Conservation (phyloP, 1,140 invertebrate species). For the Pseudoatta argentina region DNA sequence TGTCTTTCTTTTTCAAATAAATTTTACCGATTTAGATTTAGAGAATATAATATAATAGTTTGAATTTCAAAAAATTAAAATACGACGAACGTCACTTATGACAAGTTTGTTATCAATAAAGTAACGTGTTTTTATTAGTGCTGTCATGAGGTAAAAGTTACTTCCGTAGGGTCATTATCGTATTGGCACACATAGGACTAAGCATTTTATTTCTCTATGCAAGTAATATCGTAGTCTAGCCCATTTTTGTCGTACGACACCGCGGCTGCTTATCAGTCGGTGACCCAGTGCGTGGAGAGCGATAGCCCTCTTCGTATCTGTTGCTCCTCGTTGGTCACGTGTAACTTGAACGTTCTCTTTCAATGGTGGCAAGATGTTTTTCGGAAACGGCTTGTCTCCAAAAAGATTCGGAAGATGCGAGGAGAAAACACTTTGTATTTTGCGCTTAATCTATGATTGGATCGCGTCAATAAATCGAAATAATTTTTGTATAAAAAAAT, state of each 20-base stretch:
- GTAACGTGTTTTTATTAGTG: not conserved
- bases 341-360: slow-evolving; percentile 43
- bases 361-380: slow-evolving; percentile 10
- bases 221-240: slow-evolving; percentile 26
- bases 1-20: too few species aligned
- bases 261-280: slow-evolving; percentile 78
- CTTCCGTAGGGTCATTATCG: slow-evolving; percentile 9
- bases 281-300: slow-evolving; percentile 75
- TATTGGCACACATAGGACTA: not conserved
- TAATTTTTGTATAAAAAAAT: not conserved
- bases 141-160: not conserved
- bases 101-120: slow-evolving; percentile 3
- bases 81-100: not conserved
- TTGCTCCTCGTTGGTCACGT: slow-evolving; percentile 65
- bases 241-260: slow-evolving; percentile 27
- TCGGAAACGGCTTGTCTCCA: not conserved
- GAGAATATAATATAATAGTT: not conserved
- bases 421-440: not conserved
- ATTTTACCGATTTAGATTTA: too few species aligned
- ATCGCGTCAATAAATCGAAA: slow-evolving; percentile 5
- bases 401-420: slow-evolving; percentile 10
- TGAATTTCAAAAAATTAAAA: not conserved
- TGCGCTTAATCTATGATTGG: not conserved
- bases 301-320: slow-evolving; percentile 76
- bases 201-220: slow-evolving; percentile 37